Base-by-base conservation (phyloP, 1,140 invertebrate genomes). In the Tetranychus cinnabarinus region DNA sequence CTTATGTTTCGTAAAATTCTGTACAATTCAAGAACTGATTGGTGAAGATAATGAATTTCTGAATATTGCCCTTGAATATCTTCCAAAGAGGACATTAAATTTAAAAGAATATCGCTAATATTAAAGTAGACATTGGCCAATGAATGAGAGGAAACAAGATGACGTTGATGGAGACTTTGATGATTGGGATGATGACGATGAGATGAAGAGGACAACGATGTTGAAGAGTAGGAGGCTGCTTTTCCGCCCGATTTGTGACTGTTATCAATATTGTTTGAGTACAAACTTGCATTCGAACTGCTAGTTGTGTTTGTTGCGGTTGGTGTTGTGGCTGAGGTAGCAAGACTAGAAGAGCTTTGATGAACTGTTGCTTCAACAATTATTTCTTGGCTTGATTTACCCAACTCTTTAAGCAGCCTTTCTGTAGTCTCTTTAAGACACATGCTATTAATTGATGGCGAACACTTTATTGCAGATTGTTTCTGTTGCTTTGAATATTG, bases 11-110 rank as follows among this genome's bases (percentile, higher is more conserved):
- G 67, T 66, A 57, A 75, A 66, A 75, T 68, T 50, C 69, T 65
- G 61, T 75, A 69, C 46, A 76, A 65, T 54, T 70, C 66, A 7
- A 66, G 61, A 34, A 75, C 67, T 4, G 72, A 67, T 62, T 72
- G 69, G 63, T 77, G 72, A 50, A 77, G 62, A 46, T 67, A 68
- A 63, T 74, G 70, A 59, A 77, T 64, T 62, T 75, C 73, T 12
- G 70, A 67, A 64, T 73, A 76, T 60, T 75, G 74, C 54, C 75
- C 76, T 60, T 73, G 74, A 60, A 75, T 74, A 65, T 76, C 75
- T 64, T 76, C 74, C 35, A 77, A 62, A 15, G 67, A 62, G 7
- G 70, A 69, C 59, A 63, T 67, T 46, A 74, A 60, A 56, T 61
- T 68, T n/a, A 58, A 13, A 45, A 58, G 57, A 10, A 35, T 58